Evolutionary conservation across 2,888 invertebrate species (phyloP), one percentile per base, ranked within the genome.

Genomic region (Hylaea fasciaria): DNA sequence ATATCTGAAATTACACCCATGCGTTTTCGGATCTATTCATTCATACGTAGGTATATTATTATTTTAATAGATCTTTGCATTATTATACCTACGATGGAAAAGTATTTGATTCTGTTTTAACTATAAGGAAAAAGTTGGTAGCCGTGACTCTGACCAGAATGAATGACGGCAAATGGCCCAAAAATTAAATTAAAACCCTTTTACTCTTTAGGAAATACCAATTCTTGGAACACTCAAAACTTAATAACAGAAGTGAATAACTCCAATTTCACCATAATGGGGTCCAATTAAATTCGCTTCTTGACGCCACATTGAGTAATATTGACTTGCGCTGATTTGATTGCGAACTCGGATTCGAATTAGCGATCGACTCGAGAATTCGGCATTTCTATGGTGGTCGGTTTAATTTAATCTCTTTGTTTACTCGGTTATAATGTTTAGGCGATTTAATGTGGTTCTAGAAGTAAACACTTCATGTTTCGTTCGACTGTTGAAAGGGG

Each of bases 201-300:
- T n/a, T 10, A 37, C 37, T 37, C 10, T 37, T 37, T 5, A 37
- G 37, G 2, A 37, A 37, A 37, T 37, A 10, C 46, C 37, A 48
- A 44, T 35, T 40, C 16, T 17, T 11, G 14, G 14, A 48, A n/a
- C 43, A 28, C 44, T 49, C 29, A 35, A 48, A 58, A 58, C 48
- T 58, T 41, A 47, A 40, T 50, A 50, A 40, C 29, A 14, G 35
- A 41, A 40, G 13, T 14, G 44, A 43, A 48, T 54, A 50, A 50
- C 14, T 44, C 49, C 59, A 59, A 54, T 59, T 53, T 32, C n/a
- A 17, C 17, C 41, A 51, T 55, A 60, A 60, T 55, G 46, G 51
- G 47, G 50, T 50, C 48, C 60, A 60, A 60, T 60, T 60, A 60
- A 60, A 55, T 13, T 47, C 37, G 35, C 45, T 29, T 54, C 59